These are phyloP conservation scores for Rallus crepitans DNA, from an alignment of 2,797 vertebrate species.

Conservation along the genomic window DNA sequence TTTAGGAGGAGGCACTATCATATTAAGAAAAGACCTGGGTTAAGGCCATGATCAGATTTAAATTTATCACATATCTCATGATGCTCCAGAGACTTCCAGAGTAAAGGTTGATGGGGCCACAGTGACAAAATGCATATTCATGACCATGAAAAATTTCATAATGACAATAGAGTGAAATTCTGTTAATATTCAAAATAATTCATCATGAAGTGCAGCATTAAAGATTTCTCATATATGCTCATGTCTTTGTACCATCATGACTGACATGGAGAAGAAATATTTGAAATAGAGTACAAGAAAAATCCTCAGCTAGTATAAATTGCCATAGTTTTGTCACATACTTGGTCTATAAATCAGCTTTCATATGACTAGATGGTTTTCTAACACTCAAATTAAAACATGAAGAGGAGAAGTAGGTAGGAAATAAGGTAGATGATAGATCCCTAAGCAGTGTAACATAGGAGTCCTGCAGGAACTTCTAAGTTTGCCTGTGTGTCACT, in stretches of 20 bases:
- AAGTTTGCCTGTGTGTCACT: background rate
- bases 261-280: background rate
- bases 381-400: background rate
- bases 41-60: background rate
- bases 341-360: background rate
- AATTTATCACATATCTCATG: background rate
- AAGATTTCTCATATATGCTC: background rate
- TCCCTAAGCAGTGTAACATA: background rate
- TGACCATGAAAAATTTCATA: background rate
- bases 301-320: background rate
- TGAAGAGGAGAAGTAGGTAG: background rate
- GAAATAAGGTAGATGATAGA: background rate
- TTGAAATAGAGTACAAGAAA: background rate
- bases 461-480: background rate
- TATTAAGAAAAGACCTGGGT: background rate
- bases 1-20: background rate
- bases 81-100: background rate
- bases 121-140: background rate
- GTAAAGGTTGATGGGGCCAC: background rate
- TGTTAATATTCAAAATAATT: background rate
- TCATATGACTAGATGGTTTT: background rate
- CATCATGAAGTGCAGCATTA: background rate
- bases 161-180: background rate
- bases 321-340: background rate
- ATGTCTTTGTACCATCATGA: background rate